phyloP scores from a whole-genome alignment of 2,888 invertebrate genomes.

The Hydriomena furcata region DNA sequence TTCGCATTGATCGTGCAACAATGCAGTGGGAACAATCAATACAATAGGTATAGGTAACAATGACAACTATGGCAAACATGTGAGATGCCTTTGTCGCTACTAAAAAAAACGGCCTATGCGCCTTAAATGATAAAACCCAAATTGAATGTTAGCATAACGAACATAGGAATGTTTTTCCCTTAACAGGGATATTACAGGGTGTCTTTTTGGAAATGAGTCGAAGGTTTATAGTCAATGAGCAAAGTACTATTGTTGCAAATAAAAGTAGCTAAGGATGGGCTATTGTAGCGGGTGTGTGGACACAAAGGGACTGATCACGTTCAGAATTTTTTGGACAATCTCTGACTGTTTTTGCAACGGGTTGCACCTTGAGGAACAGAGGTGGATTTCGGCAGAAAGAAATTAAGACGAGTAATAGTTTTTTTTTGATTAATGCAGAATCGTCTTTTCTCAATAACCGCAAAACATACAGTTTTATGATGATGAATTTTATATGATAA shows the following conservation, averaged over 20 bases:
- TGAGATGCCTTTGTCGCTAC: slow-evolving; percentile 56
- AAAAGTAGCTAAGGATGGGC: slow-evolving; percentile 81
- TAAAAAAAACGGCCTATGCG: slow-evolving; percentile 40
- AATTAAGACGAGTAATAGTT: no score
- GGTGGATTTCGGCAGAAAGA: slow-evolving; percentile 42
- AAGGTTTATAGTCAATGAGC: slow-evolving; percentile 64
- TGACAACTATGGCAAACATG: slow-evolving; percentile 81
- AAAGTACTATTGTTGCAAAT: slow-evolving; percentile 76
- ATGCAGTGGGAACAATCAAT: slow-evolving; percentile 66
- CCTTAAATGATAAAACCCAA: slow-evolving; percentile 16
- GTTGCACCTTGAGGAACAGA: slow-evolving; percentile 77
- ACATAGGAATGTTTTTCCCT: slow-evolving; percentile 32
- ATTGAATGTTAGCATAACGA: background rate
- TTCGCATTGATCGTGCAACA: slow-evolving; percentile 78
- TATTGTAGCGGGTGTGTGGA: slow-evolving; percentile 80
- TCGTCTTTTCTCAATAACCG: no score
- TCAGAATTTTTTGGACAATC: slow-evolving; percentile 81
- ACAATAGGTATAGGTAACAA: slow-evolving; percentile 82
- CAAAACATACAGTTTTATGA: no score
- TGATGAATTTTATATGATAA: no score
- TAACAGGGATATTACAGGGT: background rate
- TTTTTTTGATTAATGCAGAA: no score
- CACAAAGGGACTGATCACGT: slow-evolving; percentile 75
- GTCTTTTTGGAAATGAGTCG: slow-evolving; percentile 29
- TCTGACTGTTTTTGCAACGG: slow-evolving; percentile 78